Percentiles rank a stretch among this genome's conserved stretches.
Conservation (phyloP, 2,113 vertebrate species). For the Leuciscus idus region DNA sequence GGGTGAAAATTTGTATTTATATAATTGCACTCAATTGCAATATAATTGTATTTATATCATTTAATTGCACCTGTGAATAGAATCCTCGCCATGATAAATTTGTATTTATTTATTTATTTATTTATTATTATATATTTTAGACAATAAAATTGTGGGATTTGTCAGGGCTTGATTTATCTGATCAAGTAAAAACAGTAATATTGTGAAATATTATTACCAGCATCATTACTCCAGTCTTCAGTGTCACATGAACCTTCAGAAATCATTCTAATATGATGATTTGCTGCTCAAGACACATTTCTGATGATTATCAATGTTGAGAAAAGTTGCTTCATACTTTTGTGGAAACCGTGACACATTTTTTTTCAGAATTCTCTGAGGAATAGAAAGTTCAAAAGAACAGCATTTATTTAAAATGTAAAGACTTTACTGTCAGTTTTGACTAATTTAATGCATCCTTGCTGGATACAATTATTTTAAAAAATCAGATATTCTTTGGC, state of each 20-base stretch:
- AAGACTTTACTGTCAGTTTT: background rate
- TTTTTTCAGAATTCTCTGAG: no score
- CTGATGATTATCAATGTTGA: background rate
- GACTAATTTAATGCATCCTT: background rate
- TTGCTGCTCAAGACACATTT: background rate
- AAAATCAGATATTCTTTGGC: background rate
- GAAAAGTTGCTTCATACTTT: background rate
- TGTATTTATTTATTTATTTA: no score
- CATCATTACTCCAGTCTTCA: background rate
- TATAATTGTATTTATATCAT: no score
- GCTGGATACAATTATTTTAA: background rate
- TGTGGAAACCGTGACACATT: background rate
- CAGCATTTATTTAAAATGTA: background rate
- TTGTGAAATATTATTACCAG: background rate
- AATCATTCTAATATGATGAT: background rate
- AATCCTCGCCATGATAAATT: no score
- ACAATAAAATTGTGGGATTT: no score
- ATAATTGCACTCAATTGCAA: no score
- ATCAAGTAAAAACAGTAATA: no score
- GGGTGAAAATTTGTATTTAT: background rate
- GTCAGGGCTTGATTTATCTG: no score
- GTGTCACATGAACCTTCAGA: background rate
- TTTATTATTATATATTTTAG: no score
- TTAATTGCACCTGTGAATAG: no score
- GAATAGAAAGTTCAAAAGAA: no score